phyloP scores from a whole-genome alignment of 2,888 invertebrate genomes.

The Lathronympha strigana region DNA sequence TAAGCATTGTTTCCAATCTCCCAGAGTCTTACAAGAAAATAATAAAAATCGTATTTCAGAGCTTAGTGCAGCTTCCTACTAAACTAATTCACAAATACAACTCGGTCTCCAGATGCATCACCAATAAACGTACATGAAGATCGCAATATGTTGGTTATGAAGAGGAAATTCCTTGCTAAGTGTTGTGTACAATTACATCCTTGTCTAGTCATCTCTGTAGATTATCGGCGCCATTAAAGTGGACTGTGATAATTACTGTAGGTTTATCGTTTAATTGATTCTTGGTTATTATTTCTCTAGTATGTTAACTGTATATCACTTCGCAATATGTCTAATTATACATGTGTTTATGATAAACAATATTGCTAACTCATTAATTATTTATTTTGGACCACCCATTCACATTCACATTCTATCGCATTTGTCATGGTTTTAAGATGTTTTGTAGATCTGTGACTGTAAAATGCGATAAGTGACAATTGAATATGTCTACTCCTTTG shows the following conservation, averaged over 20 bases:
- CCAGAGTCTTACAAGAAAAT: slow-evolving; percentile 15
- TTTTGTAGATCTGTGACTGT: no score
- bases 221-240: slow-evolving; percentile 22
- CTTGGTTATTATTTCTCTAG: not conserved
- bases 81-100: not conserved
- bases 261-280: slow-evolving; percentile 9
- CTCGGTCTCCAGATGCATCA: not conserved
- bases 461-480: no score
- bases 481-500: no score
- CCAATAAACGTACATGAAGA: not conserved
- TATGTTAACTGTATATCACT: not conserved
- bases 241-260: slow-evolving; percentile 11
- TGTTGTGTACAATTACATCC: not conserved
- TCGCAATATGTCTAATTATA: not conserved
- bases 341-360: not conserved
- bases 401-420: not conserved
- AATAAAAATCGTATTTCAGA: slow-evolving; percentile 1
- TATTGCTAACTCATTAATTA: no score
- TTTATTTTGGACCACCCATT: not conserved
- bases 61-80: not conserved
- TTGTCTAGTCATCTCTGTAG: slow-evolving; percentile 9
- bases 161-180: not conserved
- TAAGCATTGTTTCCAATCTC: slow-evolving; percentile 27
- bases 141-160: not conserved
- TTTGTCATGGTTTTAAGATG: no score